phyloP scores from a whole-genome alignment of 2,888 invertebrate species.

The Chesias legatella region DNA sequence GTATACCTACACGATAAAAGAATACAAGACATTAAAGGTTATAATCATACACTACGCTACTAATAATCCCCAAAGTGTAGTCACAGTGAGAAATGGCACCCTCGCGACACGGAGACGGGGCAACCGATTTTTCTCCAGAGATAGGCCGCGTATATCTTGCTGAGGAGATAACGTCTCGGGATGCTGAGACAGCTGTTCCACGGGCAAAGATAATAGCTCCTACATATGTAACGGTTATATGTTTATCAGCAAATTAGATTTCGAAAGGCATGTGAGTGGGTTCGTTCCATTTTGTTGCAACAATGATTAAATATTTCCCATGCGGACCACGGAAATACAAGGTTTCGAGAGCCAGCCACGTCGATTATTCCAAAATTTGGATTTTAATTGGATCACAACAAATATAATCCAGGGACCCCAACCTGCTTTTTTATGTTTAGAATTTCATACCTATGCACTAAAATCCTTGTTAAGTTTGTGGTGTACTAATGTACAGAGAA shows the following conservation, averaged over 20 bases:
- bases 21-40: slow-evolving; percentile 29
- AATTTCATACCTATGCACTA: too few relatives aligned
- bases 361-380: too few relatives aligned
- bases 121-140: slow-evolving; percentile 61
- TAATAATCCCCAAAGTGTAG: slow-evolving; percentile 45
- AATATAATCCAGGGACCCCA: too few relatives aligned
- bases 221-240: slow-evolving; percentile 24
- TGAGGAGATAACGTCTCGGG: slow-evolving; percentile 42
- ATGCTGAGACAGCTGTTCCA: slow-evolving; percentile 46
- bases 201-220: slow-evolving; percentile 26
- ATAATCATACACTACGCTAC: slow-evolving; percentile 43
- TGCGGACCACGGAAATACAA: too few relatives aligned
- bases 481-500: too few relatives aligned
- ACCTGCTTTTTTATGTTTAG: too few relatives aligned
- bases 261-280: not conserved
- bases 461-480: too few relatives aligned
- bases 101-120: slow-evolving; percentile 47
- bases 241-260: slow-evolving; percentile 26
- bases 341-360: too few relatives aligned
- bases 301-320: too few relatives aligned
- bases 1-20: slow-evolving; percentile 8
- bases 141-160: slow-evolving; percentile 54
- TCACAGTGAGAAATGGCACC: slow-evolving; percentile 54
- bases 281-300: not conserved
- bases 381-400: too few relatives aligned